These are phyloP conservation scores for Mythimna vitellina DNA, from an alignment of 2,888 invertebrate genomes.

Conservation along the genomic window DNA sequence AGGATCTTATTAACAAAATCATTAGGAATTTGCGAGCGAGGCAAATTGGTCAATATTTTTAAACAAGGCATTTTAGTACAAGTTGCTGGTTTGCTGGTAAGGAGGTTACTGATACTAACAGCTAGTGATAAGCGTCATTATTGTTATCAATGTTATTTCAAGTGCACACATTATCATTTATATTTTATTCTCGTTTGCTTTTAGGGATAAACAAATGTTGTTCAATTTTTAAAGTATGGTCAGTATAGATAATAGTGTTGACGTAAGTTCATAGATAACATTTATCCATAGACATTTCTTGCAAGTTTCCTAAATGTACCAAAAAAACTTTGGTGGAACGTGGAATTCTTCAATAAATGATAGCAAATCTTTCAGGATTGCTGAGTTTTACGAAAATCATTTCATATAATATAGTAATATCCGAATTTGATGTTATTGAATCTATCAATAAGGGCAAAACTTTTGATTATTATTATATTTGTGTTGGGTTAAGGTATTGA, in stretches of 20 bases:
- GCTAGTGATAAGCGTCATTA: constrained; percentile 44
- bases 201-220: constrained; percentile 27
- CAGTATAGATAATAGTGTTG: neutral
- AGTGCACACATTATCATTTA: constrained; percentile 48
- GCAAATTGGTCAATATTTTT: constrained; percentile 79
- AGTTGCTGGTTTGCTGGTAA: constrained; percentile 5
- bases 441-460: no score
- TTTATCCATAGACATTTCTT: no score
- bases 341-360: no score
- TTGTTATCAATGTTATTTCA: constrained; percentile 56
- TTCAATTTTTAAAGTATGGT: neutral
- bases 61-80: constrained; percentile 78
- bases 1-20: constrained; percentile 77
- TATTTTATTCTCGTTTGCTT: constrained; percentile 31
- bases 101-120: constrained; percentile 40
- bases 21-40: constrained; percentile 73
- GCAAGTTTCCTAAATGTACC: no score
- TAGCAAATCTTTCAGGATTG: no score
- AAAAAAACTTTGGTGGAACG: no score
- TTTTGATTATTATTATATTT: no score
- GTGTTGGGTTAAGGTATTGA: no score
- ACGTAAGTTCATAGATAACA: neutral
- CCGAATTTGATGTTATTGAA: no score
- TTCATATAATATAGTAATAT: no score
- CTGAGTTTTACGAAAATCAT: no score